These are phyloP conservation scores for Mormyrops boulengeri DNA, from an alignment of 2,797 vertebrate genomes.

Conservation along the genomic window DNA sequence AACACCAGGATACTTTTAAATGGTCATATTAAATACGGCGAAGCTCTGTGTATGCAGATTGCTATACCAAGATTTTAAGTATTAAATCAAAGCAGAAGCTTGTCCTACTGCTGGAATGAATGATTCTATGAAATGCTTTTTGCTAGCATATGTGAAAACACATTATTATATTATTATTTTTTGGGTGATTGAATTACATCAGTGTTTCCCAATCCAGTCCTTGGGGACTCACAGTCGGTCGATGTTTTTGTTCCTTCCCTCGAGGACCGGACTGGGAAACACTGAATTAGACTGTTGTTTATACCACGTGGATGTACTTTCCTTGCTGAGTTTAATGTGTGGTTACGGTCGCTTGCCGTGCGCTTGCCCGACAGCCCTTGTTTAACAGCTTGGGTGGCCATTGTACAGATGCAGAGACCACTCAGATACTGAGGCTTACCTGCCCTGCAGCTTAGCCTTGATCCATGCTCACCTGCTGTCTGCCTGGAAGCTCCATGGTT, in stretches of 20 bases:
- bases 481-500: slow-evolving; percentile 48
- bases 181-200: neutral
- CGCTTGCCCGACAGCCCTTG: neutral
- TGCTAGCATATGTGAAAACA: neutral
- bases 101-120: neutral
- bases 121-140: neutral
- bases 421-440: slow-evolving; percentile 55
- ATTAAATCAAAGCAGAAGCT: neutral
- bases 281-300: neutral
- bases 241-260: neutral
- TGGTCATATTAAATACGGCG: neutral
- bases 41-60: neutral
- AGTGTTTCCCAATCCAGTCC: neutral
- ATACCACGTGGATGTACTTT: neutral
- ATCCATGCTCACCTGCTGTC: slow-evolving; percentile 50
- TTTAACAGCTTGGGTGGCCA: neutral
- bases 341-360: neutral
- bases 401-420: slow-evolving; percentile 64
- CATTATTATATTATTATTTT: neutral
- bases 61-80: neutral
- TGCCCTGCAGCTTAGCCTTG: slow-evolving; percentile 72
- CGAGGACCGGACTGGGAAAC: neutral
- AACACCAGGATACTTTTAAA: neutral
- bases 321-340: neutral
- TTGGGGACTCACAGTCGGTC: neutral